Evolutionary conservation across 2,113 vertebrate species (phyloP), one percentile per base, ranked within the genome.

Genomic region (Lichenostomus cassidix): DNA sequence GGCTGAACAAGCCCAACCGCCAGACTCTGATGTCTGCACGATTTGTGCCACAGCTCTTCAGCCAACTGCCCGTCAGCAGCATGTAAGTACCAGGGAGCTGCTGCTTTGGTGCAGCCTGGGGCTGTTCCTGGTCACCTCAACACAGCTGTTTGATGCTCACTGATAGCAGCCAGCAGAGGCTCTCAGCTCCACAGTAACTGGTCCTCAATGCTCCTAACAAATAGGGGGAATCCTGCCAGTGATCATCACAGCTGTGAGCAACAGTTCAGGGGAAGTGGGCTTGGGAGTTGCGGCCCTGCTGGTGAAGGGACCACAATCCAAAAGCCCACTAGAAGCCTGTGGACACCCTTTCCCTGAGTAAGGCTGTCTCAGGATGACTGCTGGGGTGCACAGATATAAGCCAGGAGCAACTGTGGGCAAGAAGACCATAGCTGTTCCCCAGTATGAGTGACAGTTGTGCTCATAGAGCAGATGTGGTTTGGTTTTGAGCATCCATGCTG

Each of bases 1-100:
- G 99, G 49, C 93, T 99, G 83, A 99, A 99, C 97, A 99, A 99
- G 94, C 99, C 99, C 19, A 99, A 99, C 92, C 98, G 98, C 23
- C 99, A 99, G 97, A 99, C 99, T 0, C 74, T 99, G 27, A 56
- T 99, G 47, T 98, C 99, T 31, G 97, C 97, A 6, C 98, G 95
- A 16, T 99, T 98, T 4, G 98, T 99, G 65, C 87, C 98, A 0
- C 97, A 98, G 79, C 99, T 99, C 91, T 99, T 99, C 95, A 98
- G 93, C 95, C 97, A 98, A 3, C 95, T 99, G 79, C 98, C 99
- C 6, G 88, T 99, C 60, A n/a, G 97, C 92, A 99, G 98, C 90
- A 98, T 99, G 99, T 99, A 92, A 98, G 99, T 98, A 84, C 75
- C 68, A 85, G 69, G 58, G 39, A 90, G 64, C 42, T 50, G 20